These are phyloP conservation scores for Sepiola atlantica DNA, from an alignment of 2,888 invertebrate species.

Conservation along the genomic window DNA sequence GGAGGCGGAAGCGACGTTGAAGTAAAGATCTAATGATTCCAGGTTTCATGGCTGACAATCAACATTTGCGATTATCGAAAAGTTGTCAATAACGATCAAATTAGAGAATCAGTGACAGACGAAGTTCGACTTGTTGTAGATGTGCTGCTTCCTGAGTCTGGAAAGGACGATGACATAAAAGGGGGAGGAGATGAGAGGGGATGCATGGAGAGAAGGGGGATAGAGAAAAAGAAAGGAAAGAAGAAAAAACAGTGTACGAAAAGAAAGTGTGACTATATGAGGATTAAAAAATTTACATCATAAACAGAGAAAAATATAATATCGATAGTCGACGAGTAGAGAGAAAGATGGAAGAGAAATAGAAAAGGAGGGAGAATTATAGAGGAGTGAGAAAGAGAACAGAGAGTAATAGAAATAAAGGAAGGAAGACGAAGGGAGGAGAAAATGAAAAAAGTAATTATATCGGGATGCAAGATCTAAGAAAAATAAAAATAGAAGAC, in stretches of 20 bases:
- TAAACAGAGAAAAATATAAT: no score
- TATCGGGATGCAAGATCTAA: no score
- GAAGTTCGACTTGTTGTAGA: background rate
- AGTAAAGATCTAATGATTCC: background rate
- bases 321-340: background rate
- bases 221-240: background rate
- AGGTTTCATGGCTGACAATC: constrained; percentile 22
- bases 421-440: background rate
- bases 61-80: background rate
- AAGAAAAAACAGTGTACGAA: background rate
- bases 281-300: no score
- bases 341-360: background rate
- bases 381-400: background rate
- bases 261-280: no score
- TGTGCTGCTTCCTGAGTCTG: background rate
- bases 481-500: no score
- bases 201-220: no score
- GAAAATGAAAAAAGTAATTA: background rate
- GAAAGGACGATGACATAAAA: background rate
- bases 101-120: background rate
- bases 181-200: background rate
- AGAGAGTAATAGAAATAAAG: no score
- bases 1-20: background rate
- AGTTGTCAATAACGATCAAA: background rate
- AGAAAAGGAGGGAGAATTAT: background rate